Base-by-base conservation (phyloP, 2,797 vertebrate species). In the Botia kubotai region DNA sequence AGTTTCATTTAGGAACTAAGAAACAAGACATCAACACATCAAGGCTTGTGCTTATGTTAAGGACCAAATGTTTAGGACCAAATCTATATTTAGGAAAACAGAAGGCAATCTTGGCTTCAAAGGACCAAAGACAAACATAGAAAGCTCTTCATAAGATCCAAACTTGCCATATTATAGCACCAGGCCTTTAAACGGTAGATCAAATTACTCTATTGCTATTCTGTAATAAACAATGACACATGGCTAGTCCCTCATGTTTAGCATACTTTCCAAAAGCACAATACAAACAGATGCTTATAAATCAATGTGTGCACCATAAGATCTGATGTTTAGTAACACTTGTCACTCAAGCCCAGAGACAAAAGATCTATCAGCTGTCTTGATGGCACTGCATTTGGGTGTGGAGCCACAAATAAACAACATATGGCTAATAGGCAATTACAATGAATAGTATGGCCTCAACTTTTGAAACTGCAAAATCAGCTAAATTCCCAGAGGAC, bases 291-390 rank as follows among this genome's bases (percentile, higher is more conserved):
- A 33, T 71, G 72, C 63, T 57, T 36, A 39, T 58, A 46, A 4
- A 75, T 53, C 52, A 50, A 33, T 72, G 52, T 2, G 26, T 75
- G 72, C 52, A 43, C 1, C 7, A 63, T 58, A 76, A 21, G 58
- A 63, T 74, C 3, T 26, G 14, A 71, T 23, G 36, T 58, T n/a
- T 50, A 66, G 26, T 13, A 68, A 60, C 68, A 58, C 52, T 62
- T 67, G 60, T n/a, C 58, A 66, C 33, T 75, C 48, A 53, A 75
- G 58, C 50, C 36, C 12, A 33, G 21, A 23, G 33, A 48, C 65
- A 79, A 55, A 70, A 75, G 77, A 57, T 33, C 21, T 50, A 65
- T 79, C 72, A 83, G 82, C 72, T 83, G 82, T 79, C 72, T 33
- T 74, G 13, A 52, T 33, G 46, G 53, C 16, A 52, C 62, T 73